These are phyloP conservation scores for Ophraella communa DNA, from an alignment of 2,888 invertebrate genomes.

Conservation along the genomic window DNA sequence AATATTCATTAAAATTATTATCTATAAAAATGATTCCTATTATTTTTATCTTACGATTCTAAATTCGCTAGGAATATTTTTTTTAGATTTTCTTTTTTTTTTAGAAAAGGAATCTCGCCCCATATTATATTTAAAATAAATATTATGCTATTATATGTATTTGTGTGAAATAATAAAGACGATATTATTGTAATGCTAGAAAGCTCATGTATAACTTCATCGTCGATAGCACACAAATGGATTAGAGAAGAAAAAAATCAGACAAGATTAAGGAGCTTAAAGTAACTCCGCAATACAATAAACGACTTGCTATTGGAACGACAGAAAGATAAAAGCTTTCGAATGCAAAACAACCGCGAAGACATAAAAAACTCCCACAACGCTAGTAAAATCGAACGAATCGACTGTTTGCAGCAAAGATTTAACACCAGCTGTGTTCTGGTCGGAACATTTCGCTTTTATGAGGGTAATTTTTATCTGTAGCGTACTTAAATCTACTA, in stretches of 20 bases:
- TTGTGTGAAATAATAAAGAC: too few relatives aligned
- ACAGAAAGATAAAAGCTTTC: constrained; percentile 14
- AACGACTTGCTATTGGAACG: constrained; percentile 12
- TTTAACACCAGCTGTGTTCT: constrained; percentile 30
- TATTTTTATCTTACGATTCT: too few relatives aligned
- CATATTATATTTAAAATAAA: too few relatives aligned
- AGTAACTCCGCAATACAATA: constrained; percentile 6
- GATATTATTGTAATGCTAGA: too few relatives aligned
- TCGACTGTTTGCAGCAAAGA: constrained; percentile 28
- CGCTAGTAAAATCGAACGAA: constrained; percentile 29
- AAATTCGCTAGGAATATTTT: too few relatives aligned
- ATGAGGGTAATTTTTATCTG: constrained; percentile 30
- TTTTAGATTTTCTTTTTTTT: too few relatives aligned
- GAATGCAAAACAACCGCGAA: constrained; percentile 28
- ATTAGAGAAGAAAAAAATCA: not conserved
- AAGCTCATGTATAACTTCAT: not conserved
- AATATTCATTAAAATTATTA: too few relatives aligned
- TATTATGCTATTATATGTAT: too few relatives aligned
- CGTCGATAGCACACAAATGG: not conserved
- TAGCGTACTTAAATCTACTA: constrained; percentile 21
- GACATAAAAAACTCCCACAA: constrained; percentile 25
- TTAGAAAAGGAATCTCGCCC: too few relatives aligned
- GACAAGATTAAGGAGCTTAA: constrained; percentile 5
- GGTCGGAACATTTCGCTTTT: constrained; percentile 25
- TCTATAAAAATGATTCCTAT: too few relatives aligned